Evolutionary conservation across 2,113 vertebrate species (phyloP).

Genomic region (cat (Felis catus)): F.catus_Fca126_mat1.0 CM031413.1:7951001-7951500

Average conservation of each 20-base stretch:
- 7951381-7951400: not conserved
- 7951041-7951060: conserved; percentile 81
- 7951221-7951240: fast-evolving
- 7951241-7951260: fast-evolving
- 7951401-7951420: not conserved
- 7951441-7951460: not conserved
- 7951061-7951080: conserved; percentile 85
- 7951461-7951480: not conserved
- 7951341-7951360: conserved; percentile 85
- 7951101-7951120: conserved; percentile 87
- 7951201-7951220: fast-evolving
- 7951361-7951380: fast-evolving
- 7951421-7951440: not conserved
- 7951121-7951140: conserved; percentile 86
- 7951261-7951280: conserved; percentile 73
- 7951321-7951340: conserved; percentile 89
- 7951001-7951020: not conserved
- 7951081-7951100: conserved; percentile 87
- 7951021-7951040: fast-evolving
- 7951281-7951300: conserved; percentile 96
- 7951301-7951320: conserved; percentile 94
- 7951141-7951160: conserved; percentile 91
- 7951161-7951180: fast-evolving
- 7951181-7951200: not conserved
- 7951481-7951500: not conserved